Base-by-base conservation (phyloP, 2,888 invertebrate genomes). In the Agrochola circellaris region DNA sequence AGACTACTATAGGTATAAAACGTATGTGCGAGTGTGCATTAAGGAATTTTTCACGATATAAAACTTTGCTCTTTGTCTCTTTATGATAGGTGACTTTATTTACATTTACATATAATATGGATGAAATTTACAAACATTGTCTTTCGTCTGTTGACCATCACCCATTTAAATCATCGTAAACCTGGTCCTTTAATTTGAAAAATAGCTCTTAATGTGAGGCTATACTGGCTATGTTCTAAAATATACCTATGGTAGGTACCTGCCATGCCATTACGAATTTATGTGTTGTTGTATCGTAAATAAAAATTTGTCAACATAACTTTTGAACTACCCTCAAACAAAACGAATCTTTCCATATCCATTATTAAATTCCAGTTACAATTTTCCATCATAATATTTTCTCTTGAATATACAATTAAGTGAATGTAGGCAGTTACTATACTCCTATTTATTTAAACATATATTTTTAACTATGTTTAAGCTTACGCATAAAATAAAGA, bases 21-120 rank as follows among this genome's bases (percentile, higher is more conserved):
- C 71, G 77, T 84, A 85, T 80, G 68, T 85, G 86, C n/a, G 42
- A 78, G 61, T 87, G 88, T 88, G 87, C 89, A 90, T 90, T 90
- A 89, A 90, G 91, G 82, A 82, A 80, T 82, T 88, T 89, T 88
- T 89, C 80, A 82, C 73, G 75, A 83, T 79, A 80, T 81, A 84
- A 82, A 82, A 82, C 73, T 75, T 77, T 58, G 74, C 67, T 88
- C 84, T 87, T 83, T 87, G 87, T 87, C 78, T 83, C 68, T 77
- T 67, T 68, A 75, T 61, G 62, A 68, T 69, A 48, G 67, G 64
- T 54, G 30, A 45, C 30, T 71, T 81, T 73, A 76, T 71, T 75
- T 13, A 64, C 26, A 60, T 54, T 26, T n/a, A 56, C 15, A 26
- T 70, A 56, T 26, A 45, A 82, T 26, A 30, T 7, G 38, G 5